Percentiles rank a stretch among this genome's conserved stretches.
Evolutionary conservation across 2,888 invertebrate species (phyloP).

Genomic region (Plebejus argus): DNA sequence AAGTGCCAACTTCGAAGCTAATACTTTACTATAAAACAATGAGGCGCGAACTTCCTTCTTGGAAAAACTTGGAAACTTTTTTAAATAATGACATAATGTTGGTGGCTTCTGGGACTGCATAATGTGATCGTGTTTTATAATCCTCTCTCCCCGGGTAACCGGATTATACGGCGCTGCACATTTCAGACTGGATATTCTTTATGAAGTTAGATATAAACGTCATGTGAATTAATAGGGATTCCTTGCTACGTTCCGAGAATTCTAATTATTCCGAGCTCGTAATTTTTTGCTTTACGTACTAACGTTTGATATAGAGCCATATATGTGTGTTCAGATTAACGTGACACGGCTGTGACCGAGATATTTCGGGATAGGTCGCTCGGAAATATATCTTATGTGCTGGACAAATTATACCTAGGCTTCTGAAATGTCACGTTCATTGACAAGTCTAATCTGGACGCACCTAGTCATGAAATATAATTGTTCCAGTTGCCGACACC

Average conservation of each 20-base stretch:
- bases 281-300: background rate
- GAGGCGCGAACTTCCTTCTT: background rate
- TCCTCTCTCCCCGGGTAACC: background rate
- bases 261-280: background rate
- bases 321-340: background rate
- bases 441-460: too few species aligned
- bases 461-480: background rate
- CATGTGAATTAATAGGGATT: conserved; percentile 4
- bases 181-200: conserved; percentile 7
- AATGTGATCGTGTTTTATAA: conserved; percentile 20
- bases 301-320: too few species aligned
- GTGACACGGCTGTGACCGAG: background rate
- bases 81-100: conserved; percentile 11
- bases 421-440: too few species aligned
- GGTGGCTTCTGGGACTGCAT: background rate
- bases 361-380: background rate
- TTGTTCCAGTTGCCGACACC: conserved; percentile 53
- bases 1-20: background rate
- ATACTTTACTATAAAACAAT: background rate
- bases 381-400: too few species aligned
- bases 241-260: background rate
- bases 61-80: conserved; percentile 24
- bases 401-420: too few species aligned
- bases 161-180: background rate
- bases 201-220: background rate